Evolutionary conservation across 2,113 vertebrate genomes (phyloP), one percentile per base, ranked within the genome.

Genomic region (Cyprinodon tularosa): DNA sequence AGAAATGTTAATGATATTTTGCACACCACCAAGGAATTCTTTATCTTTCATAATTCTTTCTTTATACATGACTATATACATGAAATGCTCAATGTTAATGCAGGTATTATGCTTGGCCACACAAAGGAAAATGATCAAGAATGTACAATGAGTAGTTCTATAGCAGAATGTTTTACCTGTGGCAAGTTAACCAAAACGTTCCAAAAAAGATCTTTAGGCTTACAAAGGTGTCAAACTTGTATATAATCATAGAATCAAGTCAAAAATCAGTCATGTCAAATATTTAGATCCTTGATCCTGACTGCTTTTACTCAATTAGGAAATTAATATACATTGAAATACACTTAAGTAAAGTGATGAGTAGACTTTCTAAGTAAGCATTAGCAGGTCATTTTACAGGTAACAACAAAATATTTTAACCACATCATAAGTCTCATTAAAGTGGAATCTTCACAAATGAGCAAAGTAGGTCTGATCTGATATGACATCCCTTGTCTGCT

Each of bases 131-230:
- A 87, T 88, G 90, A 87, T 68, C 50, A 39, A 65, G 80, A 84
- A 90, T 86, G 85, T 88, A 84, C 82, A 81, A 79, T 81, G 76
- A 60, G 75, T 90, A 83, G 88, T 84, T 86, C 86, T 87, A 88
- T 72, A 88, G 80, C 81, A 80, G 57, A 66, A 84, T 53, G 3
- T 20, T 53, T 53, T 14, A 53, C 14, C 15, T 53, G 48, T 53
- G 48, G 48, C 48, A 53, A 17, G 48, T 15, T 53, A 20, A 15
- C 15, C 10, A 50, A 50, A 29, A 29, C 29, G 29, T 29, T 29
- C 29, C 29, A 29, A 29, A 29, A 29, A 29, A 29, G 29, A 29
- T 29, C 29, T 29, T 29, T 70, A 80, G 86, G 86, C 78, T 72
- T 74, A 74, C 22, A 1, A 82, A 62, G 70, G 29, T 74, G 60